Evolutionary conservation across 2,113 vertebrate genomes (phyloP), one percentile per base, ranked within the genome.

Genomic region (Loxodonta africana): DNA sequence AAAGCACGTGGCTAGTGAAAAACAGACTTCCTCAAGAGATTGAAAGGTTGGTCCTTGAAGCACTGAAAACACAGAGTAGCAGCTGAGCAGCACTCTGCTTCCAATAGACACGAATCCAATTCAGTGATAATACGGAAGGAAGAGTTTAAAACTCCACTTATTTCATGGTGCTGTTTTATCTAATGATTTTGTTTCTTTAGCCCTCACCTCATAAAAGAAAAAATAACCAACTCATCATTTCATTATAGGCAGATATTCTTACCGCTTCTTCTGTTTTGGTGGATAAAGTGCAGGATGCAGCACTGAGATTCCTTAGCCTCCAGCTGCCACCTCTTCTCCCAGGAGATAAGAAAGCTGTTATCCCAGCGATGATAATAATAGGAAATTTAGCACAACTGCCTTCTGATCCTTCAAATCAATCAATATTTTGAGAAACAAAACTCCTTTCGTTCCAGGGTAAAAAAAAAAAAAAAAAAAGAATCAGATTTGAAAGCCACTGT

Each of bases 381-480:
- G 88, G 74, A 96, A 96, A 95, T n/a, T 63, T 51, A 95, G 53
- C 81, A 88, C 92, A 92, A 91, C 46, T 53, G 92, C 85, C 83
- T 97, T 80, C 48, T 60, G 87, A 88, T 94, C 91, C 97, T 95
- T 92, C 77, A 90, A 91, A 92, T 44, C 76, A 78, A 53, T 91
- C 44, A 57, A 82, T 94, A 90, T 83, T 95, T 96, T 85, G 69
- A 81, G 89, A 91, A 71, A 83, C 25, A n/a, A 37, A 67, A 33
- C 28, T 33, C 53, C 23, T 25, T 95, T 77, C 7, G n/a, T 26
- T 94, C 44, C 44, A 81, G 26, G 41, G 71, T 8, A 6, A 71
- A 81, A 10, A 48, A 69, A 37, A 95, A 95, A 83, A 11, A 80
- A 83, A 51, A 33, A 26, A 46, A 78, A 78, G 60, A 88, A 90